Evolutionary conservation across 2,113 vertebrate species (phyloP), one percentile per base, ranked within the genome.

Genomic region (Neopipo cinnamomea): DNA sequence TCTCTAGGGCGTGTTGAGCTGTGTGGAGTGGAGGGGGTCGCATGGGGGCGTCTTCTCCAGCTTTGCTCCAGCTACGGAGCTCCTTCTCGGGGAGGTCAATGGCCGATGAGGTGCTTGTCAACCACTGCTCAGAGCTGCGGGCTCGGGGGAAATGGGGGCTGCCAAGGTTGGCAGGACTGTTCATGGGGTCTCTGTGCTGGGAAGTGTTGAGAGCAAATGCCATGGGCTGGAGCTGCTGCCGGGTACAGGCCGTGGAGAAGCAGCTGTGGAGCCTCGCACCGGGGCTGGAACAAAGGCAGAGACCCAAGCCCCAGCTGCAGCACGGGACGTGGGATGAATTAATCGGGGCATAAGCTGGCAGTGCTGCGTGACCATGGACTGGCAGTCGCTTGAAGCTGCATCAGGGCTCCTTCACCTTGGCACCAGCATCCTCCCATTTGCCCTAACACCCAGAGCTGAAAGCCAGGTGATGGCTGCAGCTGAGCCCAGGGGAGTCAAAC

Each of bases 291-390:
- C 39, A 70, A 93, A 86, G 70, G 46, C 70, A 50, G 55, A 56
- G 24, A 13, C 49, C 37, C 19, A 39, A 80, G 83, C 19, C 50
- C 24, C 84, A 93, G 89, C 68, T 84, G 91, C 80, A 93, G 80
- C 3, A 3, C 0, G 0, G 53, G 44, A 66, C 1, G 2, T 80
- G 79, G 39, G 53, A 35, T 61, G 83, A 86, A 67, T 91, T 91
- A 68, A 83, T 56, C 0, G 0, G 31, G 39, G 79, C 74, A 61
- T 2, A 3, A 88, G 65, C 65, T 78, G 70, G 42, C 82, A 55
- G 35, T 2, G 2, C 39, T 53, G 47, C 21, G 2, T 86, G 58
- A 62, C 76, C 77, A 50, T 2, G 2, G 53, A 31, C 91, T 79
- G 52, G 49, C 73, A 85, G 61, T 5, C 31, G 21, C n/a, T 81